Base-by-base conservation (phyloP, 2,113 vertebrate genomes). In the Glareola pratincola region DNA sequence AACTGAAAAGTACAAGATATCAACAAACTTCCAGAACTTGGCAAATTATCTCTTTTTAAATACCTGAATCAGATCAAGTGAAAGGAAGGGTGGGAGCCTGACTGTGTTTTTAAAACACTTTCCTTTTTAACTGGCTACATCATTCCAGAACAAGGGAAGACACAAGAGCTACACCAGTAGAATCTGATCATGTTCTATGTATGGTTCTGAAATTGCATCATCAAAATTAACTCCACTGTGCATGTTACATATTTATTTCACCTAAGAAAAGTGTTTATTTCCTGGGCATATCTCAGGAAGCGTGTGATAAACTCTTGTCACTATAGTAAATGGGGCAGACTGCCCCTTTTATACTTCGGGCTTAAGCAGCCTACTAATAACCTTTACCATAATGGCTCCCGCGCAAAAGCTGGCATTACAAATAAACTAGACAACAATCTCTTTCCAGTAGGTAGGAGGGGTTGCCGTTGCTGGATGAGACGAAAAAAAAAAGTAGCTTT, bases 301-400 rank as follows among this genome's bases (percentile, higher is more conserved):
- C 0, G 2, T 12, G 18, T 16, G n/a, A 74, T 26, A 21, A 91
- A n/a, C 9, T 53, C 45, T 14, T 48, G 22, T 2, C 47, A 22
- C 11, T 8, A 45, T 0, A 60, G 13, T n/a, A 54, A 89, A 47
- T 0, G 3, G 34, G 24, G 14, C 5, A 2, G 11, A 36, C 54
- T 53, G 36, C 16, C 11, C 37, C 43, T 17, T 39, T 36, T 43
- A 14, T 9, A 19, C 21, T 32, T 76, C 0, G 1, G 64, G 11
- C 9, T 68, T 16, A 53, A 67, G 32, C 5, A 79, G 48, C 66
- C 59, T 9, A 3, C 34, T 37, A 54, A 15, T 12, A 77, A 57
- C 60, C 7, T 77, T 57, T 36, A 53, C 27, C 23, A 10, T 4
- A 59, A 37, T 0, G 18, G 5, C 34, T 69, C 63, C 76, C 34